Evolutionary conservation across 1,140 invertebrate species (phyloP).

Genomic region (Sitophilus oryzae): DNA sequence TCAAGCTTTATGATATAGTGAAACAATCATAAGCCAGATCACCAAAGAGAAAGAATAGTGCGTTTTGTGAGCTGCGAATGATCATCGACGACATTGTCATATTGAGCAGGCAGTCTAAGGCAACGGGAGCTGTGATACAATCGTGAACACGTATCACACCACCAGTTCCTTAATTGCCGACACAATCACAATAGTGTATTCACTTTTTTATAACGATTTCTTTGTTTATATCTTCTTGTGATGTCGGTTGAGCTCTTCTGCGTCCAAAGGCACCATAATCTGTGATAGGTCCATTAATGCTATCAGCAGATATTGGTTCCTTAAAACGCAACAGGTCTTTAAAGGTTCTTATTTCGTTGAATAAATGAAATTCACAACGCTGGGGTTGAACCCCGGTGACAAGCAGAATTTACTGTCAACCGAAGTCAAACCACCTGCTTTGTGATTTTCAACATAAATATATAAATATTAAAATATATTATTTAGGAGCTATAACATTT

Average conservation of each 20-base stretch:
- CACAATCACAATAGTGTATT: not conserved
- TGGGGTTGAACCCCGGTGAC: constrained; percentile 13
- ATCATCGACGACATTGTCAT: not conserved
- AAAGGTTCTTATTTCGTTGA: not conserved
- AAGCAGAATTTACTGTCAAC: not conserved
- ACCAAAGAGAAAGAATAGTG: constrained; percentile 52
- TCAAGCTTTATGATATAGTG: constrained; percentile 56
- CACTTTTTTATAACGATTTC: not conserved
- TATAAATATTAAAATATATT: no score
- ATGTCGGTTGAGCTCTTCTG: not conserved
- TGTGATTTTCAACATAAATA: not conserved
- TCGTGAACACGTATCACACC: constrained; percentile 7
- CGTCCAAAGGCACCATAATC: constrained; percentile 6
- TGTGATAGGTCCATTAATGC: not conserved
- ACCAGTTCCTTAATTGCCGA: constrained; percentile 9
- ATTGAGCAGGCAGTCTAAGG: constrained; percentile 3
- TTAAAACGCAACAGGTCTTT: not conserved
- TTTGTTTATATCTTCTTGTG: not conserved
- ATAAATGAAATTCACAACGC: not conserved
- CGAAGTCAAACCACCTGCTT: constrained; percentile 1
- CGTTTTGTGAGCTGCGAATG: no score
- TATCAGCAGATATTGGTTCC: constrained; percentile 9
- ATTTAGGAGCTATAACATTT: no score
- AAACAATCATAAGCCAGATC: constrained; percentile 54
- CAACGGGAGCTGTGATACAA: constrained; percentile 12